phyloP scores from a whole-genome alignment of 2,113 vertebrate genomes.

The Choloepus hoffmanni region DNA sequence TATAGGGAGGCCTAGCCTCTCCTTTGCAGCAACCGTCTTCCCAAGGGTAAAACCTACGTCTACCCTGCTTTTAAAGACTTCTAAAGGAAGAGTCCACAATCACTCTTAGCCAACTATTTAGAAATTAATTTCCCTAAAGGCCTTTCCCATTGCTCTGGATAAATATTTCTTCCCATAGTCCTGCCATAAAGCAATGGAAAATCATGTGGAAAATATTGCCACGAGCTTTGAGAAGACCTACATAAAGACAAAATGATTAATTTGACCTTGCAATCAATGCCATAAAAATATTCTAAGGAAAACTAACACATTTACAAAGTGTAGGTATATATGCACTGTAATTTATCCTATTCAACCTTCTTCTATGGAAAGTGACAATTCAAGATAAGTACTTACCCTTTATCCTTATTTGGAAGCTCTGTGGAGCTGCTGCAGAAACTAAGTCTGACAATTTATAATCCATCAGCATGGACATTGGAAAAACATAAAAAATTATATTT shows the following conservation, averaged over 20 bases:
- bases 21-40: too few relatives aligned
- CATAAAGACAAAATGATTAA: not conserved
- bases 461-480: not conserved
- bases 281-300: conserved; percentile 35
- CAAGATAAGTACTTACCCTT: not conserved
- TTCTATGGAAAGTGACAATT: not conserved
- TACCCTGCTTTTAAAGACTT: conserved; percentile 37
- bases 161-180: not conserved
- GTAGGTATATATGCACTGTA: not conserved
- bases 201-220: not conserved
- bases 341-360: not conserved
- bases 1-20: too few relatives aligned
- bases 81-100: conserved; percentile 23
- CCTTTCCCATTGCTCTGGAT: not conserved
- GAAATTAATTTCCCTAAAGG: conserved; percentile 11
- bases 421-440: not conserved
- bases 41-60: not conserved
- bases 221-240: conserved; percentile 37
- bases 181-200: not conserved
- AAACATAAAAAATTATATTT: not conserved
- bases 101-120: conserved; percentile 1
- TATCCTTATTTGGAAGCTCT: not conserved
- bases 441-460: not conserved
- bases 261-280: not conserved
- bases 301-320: conserved; percentile 8